Conservation (phyloP, 2,113 vertebrate genomes). For the Clupea harengus region DNA sequence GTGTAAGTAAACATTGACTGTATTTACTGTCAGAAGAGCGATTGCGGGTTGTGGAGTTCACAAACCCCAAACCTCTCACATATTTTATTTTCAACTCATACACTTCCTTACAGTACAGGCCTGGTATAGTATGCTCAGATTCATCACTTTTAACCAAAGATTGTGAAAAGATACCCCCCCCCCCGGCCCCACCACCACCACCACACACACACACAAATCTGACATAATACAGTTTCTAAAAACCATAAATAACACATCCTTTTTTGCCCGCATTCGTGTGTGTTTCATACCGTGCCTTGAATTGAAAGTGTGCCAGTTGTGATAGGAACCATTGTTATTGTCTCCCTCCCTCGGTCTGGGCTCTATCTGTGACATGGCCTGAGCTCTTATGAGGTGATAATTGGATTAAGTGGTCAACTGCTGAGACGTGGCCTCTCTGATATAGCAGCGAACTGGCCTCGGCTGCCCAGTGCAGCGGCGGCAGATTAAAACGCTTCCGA, state of each 20-base stretch:
- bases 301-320: background rate
- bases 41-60: background rate
- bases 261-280: background rate
- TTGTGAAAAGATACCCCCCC: background rate
- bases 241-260: background rate
- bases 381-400: background rate
- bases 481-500: background rate
- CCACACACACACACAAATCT: no score
- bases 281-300: background rate
- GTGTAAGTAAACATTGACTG: background rate
- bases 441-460: background rate
- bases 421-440: slow-evolving; percentile 8
- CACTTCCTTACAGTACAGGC: background rate
- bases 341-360: background rate
- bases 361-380: background rate
- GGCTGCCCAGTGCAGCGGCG: background rate
- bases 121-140: background rate
- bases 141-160: background rate
- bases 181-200: background rate
- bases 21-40: background rate
- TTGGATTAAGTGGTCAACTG: slow-evolving; percentile 15
- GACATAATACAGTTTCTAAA: background rate
- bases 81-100: background rate
- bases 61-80: background rate
- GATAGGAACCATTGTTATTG: background rate